These are phyloP conservation scores for Myrmecophaga tridactyla DNA, from an alignment of 2,113 vertebrate genomes.

Conservation along the genomic window DNA sequence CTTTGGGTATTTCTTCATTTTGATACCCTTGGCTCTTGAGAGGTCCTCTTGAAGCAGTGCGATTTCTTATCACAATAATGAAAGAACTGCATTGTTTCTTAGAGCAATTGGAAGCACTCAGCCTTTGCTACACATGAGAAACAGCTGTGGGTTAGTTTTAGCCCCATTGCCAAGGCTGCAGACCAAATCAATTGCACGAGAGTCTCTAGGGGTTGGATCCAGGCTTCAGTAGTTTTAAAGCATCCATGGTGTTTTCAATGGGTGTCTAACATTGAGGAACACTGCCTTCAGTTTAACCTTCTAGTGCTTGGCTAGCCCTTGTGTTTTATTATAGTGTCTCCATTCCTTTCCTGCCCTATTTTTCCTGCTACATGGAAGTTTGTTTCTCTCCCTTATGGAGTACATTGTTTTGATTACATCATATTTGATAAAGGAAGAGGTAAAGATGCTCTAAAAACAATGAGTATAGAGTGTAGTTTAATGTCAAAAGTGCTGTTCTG, in stretches of 20 bases:
- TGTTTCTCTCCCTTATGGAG: not conserved
- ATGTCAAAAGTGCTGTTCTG: not conserved
- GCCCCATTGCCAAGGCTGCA: not conserved
- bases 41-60: not conserved
- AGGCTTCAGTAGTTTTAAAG: not conserved
- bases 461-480: not conserved
- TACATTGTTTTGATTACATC: not conserved
- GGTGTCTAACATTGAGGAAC: not conserved
- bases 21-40: not conserved
- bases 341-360: not conserved
- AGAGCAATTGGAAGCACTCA: not conserved
- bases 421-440: not conserved
- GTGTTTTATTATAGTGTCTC: not conserved
- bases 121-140: not conserved
- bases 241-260: not conserved
- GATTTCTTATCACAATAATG: slow-evolving; percentile 35
- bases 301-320: not conserved
- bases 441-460: not conserved
- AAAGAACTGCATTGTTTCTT: not conserved
- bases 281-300: not conserved
- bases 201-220: not conserved
- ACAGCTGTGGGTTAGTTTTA: not conserved
- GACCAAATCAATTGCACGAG: slow-evolving; percentile 19
- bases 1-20: not conserved
- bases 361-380: not conserved